phyloP scores from a whole-genome alignment of 2,888 invertebrate genomes.

The Morpho achilles region DNA sequence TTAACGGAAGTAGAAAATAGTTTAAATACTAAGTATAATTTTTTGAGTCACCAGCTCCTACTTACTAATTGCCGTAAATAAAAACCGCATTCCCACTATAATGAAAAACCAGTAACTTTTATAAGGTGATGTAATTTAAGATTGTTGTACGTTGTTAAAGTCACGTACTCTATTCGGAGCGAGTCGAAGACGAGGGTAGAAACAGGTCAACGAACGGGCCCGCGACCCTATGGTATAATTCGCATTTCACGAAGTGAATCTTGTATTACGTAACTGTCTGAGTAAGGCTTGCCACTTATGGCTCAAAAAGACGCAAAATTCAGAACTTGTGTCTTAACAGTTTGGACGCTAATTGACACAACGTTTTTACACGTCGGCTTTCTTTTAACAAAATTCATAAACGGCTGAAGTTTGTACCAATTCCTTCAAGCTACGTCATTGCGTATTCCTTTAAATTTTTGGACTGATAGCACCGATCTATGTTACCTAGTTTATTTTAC shows the following conservation, averaged over 20 bases:
- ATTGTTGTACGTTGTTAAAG: constrained; percentile 46
- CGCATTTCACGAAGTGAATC: constrained; percentile 40
- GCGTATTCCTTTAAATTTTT: too few relatives aligned
- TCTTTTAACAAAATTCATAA: too few relatives aligned
- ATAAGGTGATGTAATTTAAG: constrained; percentile 41
- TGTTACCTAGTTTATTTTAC: too few relatives aligned
- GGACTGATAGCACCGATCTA: too few relatives aligned
- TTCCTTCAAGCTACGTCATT: too few relatives aligned
- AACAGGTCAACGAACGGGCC: constrained; percentile 49
- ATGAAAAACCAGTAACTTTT: constrained; percentile 22
- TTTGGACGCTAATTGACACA: too few relatives aligned
- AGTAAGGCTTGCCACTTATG: background rate
- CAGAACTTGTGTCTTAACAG: too few relatives aligned
- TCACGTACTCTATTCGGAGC: constrained; percentile 53
- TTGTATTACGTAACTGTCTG: constrained; percentile 26
- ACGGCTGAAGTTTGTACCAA: too few relatives aligned
- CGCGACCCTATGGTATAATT: constrained; percentile 58
- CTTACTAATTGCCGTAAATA: constrained; percentile 3
- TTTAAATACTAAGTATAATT: background rate
- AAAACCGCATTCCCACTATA: constrained; percentile 8
- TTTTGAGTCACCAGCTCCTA: constrained; percentile 1
- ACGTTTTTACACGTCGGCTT: too few relatives aligned
- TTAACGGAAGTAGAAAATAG: too few relatives aligned
- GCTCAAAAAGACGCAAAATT: too few relatives aligned
- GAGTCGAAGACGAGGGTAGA: constrained; percentile 44